Evolutionary conservation across 2,797 vertebrate genomes (phyloP).

Genomic region (Pampus argenteus): DNA sequence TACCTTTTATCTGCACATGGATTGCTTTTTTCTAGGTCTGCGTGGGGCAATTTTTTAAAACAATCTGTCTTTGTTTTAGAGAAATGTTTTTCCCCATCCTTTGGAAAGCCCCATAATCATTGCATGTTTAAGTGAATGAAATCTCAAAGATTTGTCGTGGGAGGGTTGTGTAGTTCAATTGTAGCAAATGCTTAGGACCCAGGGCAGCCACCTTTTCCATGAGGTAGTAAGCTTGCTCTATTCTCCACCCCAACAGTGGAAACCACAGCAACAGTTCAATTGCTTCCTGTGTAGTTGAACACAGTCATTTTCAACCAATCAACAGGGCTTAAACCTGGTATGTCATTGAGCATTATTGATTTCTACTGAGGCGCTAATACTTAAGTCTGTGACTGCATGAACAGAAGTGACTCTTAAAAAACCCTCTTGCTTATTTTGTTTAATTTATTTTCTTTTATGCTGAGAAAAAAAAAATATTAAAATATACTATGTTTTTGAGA

Average conservation of each 20-base stretch:
- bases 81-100: slow-evolving; percentile 64
- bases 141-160: slow-evolving; percentile 78
- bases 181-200: slow-evolving; percentile 74
- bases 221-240: slow-evolving; percentile 56
- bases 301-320: slow-evolving; percentile 75
- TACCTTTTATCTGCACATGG: slow-evolving; percentile 78
- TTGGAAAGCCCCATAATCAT: slow-evolving; percentile 74
- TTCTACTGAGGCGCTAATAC: slow-evolving; percentile 85
- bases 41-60: slow-evolving; percentile 66
- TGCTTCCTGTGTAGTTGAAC: slow-evolving; percentile 73
- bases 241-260: slow-evolving; percentile 67
- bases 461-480: slow-evolving; percentile 84
- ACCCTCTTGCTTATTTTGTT: slow-evolving; percentile 84
- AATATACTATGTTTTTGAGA: slow-evolving; percentile 89
- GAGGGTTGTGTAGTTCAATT: slow-evolving; percentile 74
- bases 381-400: slow-evolving; percentile 90
- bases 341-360: slow-evolving; percentile 81
- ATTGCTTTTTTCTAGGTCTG: slow-evolving; percentile 73
- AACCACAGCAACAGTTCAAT: slow-evolving; percentile 67
- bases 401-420: slow-evolving; percentile 86
- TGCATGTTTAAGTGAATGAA: slow-evolving; percentile 84
- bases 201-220: slow-evolving; percentile 67
- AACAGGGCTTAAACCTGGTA: slow-evolving; percentile 82
- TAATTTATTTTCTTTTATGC: slow-evolving; percentile 77
- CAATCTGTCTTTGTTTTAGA: slow-evolving; percentile 66